These are phyloP conservation scores for Ecliptopera silaceata DNA, from an alignment of 2,888 invertebrate genomes.

Conservation along the genomic window DNA sequence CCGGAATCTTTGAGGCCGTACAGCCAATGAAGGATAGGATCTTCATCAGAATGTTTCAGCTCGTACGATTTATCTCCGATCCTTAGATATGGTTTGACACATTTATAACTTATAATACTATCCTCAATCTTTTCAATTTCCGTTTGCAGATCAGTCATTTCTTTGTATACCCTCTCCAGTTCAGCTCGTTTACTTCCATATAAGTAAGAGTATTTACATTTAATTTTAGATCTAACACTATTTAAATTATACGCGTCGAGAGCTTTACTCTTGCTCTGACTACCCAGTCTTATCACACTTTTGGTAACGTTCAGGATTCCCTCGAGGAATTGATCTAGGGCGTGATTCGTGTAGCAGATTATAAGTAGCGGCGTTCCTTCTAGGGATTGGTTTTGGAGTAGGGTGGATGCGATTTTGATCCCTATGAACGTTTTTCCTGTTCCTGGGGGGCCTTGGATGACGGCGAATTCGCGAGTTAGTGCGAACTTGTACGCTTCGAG, in stretches of 20 bases:
- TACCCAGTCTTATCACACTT: constrained; percentile 87
- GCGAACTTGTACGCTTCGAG: constrained; percentile 86
- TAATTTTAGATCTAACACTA: constrained; percentile 58
- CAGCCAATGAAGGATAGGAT: constrained; percentile 64
- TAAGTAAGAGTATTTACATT: constrained; percentile 66
- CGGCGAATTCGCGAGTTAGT: constrained; percentile 87
- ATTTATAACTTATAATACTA: constrained; percentile 60
- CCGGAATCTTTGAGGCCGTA: constrained; percentile 45
- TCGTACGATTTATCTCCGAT: constrained; percentile 47
- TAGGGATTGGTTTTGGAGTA: constrained; percentile 84
- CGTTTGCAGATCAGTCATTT: constrained; percentile 64
- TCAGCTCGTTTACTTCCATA: constrained; percentile 60
- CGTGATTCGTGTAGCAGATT: constrained; percentile 93
- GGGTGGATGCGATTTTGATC: constrained; percentile 86
- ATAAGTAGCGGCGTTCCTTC: constrained; percentile 87
- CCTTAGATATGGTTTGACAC: constrained; percentile 55
- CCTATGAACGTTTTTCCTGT: constrained; percentile 94
- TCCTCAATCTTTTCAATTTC: constrained; percentile 71
- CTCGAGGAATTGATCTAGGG: constrained; percentile 92
- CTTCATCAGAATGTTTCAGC: constrained; percentile 55
- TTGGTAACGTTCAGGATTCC: constrained; percentile 84
- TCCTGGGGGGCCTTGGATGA: constrained; percentile 95
- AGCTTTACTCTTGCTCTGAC: constrained; percentile 84
- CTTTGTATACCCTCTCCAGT: constrained; percentile 58
- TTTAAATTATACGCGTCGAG: constrained; percentile 80